These are phyloP conservation scores for Incurvaria masculella DNA, from an alignment of 2,888 invertebrate species.

Conservation along the genomic window DNA sequence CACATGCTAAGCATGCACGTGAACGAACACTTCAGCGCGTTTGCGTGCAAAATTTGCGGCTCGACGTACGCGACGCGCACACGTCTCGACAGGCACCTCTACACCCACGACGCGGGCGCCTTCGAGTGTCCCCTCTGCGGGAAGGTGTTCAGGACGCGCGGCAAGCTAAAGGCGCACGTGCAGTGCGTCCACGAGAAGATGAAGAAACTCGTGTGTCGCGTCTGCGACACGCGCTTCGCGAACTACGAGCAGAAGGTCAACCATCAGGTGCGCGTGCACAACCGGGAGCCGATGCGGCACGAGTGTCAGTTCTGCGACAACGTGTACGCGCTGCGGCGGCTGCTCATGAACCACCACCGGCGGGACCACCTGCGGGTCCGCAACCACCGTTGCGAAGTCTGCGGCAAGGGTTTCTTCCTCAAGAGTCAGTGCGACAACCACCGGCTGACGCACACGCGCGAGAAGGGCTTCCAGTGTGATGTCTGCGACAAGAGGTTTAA, in stretches of 20 bases:
- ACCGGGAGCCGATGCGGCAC: slow-evolving; percentile 28
- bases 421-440: slow-evolving; percentile 18
- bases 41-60: slow-evolving; percentile 26
- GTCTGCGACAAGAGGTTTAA: slow-evolving; percentile 61
- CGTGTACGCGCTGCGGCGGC: slow-evolving; percentile 23
- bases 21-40: slow-evolving; percentile 30
- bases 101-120: background rate
- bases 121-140: slow-evolving; percentile 18
- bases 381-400: background rate
- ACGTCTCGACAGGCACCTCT: background rate
- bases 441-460: slow-evolving; percentile 47
- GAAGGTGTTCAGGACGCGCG: slow-evolving; percentile 28
- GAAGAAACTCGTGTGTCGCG: slow-evolving; percentile 34
- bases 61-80: background rate
- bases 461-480: slow-evolving; percentile 55
- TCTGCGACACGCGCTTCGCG: slow-evolving; percentile 32
- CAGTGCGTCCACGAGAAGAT: slow-evolving; percentile 32
- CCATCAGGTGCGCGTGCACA: slow-evolving; percentile 35
- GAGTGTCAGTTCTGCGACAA: slow-evolving; percentile 37
- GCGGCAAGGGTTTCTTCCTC: slow-evolving; percentile 19
- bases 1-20: slow-evolving; percentile 36
- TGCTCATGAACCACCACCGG: background rate
- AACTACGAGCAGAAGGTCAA: slow-evolving; percentile 37
- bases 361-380: background rate
- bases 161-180: slow-evolving; percentile 34